Conservation (phyloP, 2,888 invertebrate genomes). For the Sclerodermus sp. region DNA sequence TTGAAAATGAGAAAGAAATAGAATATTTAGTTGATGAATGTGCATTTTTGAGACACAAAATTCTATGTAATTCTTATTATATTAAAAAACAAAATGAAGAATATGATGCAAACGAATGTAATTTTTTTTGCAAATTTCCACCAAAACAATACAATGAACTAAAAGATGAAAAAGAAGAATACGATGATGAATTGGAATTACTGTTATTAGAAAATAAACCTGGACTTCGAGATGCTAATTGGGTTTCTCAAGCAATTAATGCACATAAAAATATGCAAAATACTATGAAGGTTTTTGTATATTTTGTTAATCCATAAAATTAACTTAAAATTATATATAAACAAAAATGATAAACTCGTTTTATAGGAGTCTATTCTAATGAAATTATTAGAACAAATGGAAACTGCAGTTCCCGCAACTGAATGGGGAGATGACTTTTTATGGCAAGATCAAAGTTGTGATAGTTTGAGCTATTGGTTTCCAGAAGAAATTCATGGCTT, state of each 20-base stretch:
- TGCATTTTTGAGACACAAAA: conserved; percentile 41
- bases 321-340: neutral
- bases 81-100: conserved; percentile 21
- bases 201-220: conserved; percentile 31
- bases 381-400: conserved; percentile 47
- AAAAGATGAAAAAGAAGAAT: neutral
- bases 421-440: conserved; percentile 47
- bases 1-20: conserved; percentile 17
- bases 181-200: neutral
- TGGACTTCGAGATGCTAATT: conserved; percentile 44
- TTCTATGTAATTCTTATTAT: conserved; percentile 43
- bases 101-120: conserved; percentile 33
- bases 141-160: conserved; percentile 26
- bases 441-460: conserved; percentile 38
- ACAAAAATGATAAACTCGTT: neutral
- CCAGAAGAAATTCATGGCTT: conserved; percentile 47
- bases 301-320: too few species aligned
- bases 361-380: neutral
- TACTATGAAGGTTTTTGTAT: conserved; percentile 38
- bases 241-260: conserved; percentile 44
- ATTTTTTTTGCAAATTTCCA: conserved; percentile 41
- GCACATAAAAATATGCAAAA: conserved; percentile 39
- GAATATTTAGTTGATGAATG: conserved; percentile 42
- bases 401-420: conserved; percentile 49
- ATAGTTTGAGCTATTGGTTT: conserved; percentile 41